These are phyloP conservation scores for Prietella phreatophila DNA, from an alignment of 2,113 vertebrate species.

Conservation along the genomic window DNA sequence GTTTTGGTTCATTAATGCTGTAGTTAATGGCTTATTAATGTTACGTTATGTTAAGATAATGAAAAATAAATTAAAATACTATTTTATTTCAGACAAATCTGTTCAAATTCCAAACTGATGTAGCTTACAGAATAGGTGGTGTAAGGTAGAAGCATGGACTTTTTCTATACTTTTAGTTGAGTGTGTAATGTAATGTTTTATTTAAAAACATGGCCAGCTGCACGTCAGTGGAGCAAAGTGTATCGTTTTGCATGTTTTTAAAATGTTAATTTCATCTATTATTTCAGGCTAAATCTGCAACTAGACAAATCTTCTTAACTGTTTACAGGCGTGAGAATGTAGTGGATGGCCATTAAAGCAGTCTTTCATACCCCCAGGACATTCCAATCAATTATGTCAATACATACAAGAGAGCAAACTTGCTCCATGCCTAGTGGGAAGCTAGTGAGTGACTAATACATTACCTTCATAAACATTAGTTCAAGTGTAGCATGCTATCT, in stretches of 20 bases:
- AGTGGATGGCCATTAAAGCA: neutral
- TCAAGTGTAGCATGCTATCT: conserved; percentile 21
- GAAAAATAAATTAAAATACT: neutral
- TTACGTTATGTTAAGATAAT: neutral
- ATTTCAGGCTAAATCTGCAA: neutral
- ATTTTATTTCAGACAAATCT: neutral
- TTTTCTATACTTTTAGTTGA: neutral
- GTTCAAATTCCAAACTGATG: conserved; percentile 4
- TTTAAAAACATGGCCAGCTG: conserved; percentile 26
- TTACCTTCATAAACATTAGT: conserved; percentile 18
- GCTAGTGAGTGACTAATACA: conserved; percentile 15
- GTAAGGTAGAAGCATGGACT: neutral
- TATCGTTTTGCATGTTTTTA: neutral
- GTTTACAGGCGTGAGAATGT: neutral
- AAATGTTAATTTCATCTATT: neutral
- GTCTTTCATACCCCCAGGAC: neutral
- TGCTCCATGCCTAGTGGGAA: conserved; percentile 8
- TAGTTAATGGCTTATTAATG: neutral
- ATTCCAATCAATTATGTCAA: neutral
- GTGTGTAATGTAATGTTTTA: conserved; percentile 13
- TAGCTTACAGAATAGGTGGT: neutral
- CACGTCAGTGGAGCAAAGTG: neutral
- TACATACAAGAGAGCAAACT: neutral
- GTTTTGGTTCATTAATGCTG: neutral
- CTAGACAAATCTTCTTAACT: neutral